Evolutionary conservation across 2,113 vertebrate genomes (phyloP).

Genomic region (Thryonomys swinderianus): DNA sequence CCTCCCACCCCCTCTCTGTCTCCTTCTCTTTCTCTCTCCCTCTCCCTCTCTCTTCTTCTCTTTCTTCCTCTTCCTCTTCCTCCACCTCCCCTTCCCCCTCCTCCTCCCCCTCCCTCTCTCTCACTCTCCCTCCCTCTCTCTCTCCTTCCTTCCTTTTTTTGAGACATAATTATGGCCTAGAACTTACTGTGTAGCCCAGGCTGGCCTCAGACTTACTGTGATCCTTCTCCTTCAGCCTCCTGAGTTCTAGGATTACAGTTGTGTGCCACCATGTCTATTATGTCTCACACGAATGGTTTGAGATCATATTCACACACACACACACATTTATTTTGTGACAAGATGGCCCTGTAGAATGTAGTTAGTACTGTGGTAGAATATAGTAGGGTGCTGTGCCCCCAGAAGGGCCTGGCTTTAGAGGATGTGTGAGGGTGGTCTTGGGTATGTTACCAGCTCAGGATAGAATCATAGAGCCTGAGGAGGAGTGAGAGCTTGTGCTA

Average conservation of each 20-base stretch:
- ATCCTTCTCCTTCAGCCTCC: background rate
- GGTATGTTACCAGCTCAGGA: background rate
- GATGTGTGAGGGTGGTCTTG: background rate
- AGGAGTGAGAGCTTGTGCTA: background rate
- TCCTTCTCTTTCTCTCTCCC: no score
- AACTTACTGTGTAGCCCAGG: background rate
- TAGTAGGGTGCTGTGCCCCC: background rate
- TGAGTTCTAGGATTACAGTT: background rate
- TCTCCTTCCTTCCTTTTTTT: background rate
- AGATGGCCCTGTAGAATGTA: background rate
- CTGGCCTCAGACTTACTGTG: background rate
- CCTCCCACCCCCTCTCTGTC: no score
- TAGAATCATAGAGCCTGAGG: background rate
- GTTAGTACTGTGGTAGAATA: background rate
- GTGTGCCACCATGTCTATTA: background rate
- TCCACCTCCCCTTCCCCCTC: no score
- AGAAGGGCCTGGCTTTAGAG: background rate
- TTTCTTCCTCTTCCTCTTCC: background rate
- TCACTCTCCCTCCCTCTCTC: no score
- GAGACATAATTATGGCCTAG: background rate
- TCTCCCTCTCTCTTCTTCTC: no score
- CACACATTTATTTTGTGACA: background rate
- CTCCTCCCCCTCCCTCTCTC: no score
- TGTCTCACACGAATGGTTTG: conserved; percentile 39
- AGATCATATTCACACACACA: background rate